phyloP scores from a whole-genome alignment of 2,888 invertebrate genomes.

The Monochamus alternatus region DNA sequence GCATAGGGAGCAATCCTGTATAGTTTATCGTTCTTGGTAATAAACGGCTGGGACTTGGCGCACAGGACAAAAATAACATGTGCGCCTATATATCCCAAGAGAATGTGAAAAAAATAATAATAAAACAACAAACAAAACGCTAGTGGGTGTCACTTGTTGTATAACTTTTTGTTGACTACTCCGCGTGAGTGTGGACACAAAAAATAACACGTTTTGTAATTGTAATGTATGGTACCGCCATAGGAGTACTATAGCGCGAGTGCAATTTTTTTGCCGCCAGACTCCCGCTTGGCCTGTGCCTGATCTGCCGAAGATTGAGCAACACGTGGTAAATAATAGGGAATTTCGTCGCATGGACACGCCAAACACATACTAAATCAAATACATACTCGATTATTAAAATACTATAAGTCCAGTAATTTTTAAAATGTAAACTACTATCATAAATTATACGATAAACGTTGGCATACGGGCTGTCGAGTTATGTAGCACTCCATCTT shows the following conservation, averaged over 20 bases:
- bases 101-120: constrained; percentile 41
- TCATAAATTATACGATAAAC: neutral
- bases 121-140: constrained; percentile 53
- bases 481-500: neutral
- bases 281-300: constrained; percentile 49
- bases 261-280: constrained; percentile 53
- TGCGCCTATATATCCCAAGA: neutral
- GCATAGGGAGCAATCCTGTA: no score
- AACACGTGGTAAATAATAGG: neutral
- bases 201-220: constrained; percentile 46
- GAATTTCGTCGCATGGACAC: neutral
- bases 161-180: constrained; percentile 56
- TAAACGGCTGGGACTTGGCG: neutral
- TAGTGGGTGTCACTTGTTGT: constrained; percentile 55
- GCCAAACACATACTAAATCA: no score
- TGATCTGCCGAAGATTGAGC: neutral
- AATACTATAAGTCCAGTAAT: no score
- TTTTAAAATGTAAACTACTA: neutral
- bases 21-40: neutral
- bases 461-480: neutral
- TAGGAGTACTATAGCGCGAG: constrained; percentile 32
- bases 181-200: constrained; percentile 57
- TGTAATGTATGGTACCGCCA: constrained; percentile 7
- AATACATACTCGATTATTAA: no score
- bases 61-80: constrained; percentile 9